phyloP scores from a whole-genome alignment of 2,113 vertebrate species.

The Anhinga rufa region DNA sequence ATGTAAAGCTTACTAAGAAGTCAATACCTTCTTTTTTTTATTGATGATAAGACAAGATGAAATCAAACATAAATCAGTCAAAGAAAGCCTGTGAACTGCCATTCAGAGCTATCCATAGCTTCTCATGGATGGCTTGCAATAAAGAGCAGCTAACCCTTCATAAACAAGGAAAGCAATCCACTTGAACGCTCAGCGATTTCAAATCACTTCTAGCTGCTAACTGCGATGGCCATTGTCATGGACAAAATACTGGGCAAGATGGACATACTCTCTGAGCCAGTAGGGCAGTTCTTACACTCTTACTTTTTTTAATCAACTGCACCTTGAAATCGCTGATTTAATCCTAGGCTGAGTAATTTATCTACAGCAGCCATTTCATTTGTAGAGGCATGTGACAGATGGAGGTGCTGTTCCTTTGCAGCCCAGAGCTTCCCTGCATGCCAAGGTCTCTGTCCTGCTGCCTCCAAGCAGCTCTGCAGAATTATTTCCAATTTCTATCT shows the following conservation, averaged over 20 bases:
- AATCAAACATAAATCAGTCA: neutral
- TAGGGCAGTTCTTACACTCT: neutral
- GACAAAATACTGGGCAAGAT: neutral
- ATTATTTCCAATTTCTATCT: neutral
- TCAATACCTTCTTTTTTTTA: neutral
- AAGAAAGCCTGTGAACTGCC: neutral
- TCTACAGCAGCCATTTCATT: slow-evolving; percentile 41
- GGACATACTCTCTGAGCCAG: neutral
- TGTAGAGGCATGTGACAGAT: slow-evolving; percentile 30
- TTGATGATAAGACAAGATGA: neutral
- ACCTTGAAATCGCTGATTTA: slow-evolving; percentile 11
- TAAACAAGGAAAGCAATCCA: neutral
- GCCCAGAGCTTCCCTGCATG: neutral
- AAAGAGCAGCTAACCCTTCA: neutral
- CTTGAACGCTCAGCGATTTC: neutral
- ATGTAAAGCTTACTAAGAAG: neutral
- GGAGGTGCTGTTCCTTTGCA: slow-evolving; percentile 21
- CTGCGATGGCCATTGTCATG: neutral
- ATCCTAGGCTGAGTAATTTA: slow-evolving; percentile 24
- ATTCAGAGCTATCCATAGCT: neutral
- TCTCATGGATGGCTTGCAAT: neutral
- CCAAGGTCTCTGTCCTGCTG: slow-evolving; percentile 41
- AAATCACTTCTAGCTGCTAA: neutral
- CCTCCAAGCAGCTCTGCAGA: slow-evolving; percentile 1
- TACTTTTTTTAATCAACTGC: slow-evolving; percentile 38